Evolutionary conservation across 2,113 vertebrate species (phyloP).

Genomic region (Prionailurus bengalensis): DNA sequence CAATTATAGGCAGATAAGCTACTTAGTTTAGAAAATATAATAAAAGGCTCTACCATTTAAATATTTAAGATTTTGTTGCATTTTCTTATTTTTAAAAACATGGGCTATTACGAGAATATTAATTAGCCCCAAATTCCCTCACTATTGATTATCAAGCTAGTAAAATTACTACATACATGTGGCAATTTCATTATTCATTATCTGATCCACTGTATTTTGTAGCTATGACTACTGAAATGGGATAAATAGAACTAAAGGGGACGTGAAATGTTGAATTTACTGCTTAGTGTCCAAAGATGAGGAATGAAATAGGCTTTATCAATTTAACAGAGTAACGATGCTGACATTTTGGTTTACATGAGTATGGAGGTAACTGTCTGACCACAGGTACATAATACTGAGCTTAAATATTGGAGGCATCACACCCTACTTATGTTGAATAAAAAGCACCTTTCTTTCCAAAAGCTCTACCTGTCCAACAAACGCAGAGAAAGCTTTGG

Average conservation of each 20-base stretch:
- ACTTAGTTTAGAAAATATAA: conserved; percentile 32
- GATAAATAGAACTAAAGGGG: neutral
- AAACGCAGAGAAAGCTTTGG: conserved; percentile 99
- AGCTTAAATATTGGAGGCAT: conserved; percentile 84
- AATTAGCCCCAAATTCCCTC: neutral
- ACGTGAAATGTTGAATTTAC: neutral
- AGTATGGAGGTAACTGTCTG: conserved; percentile 75
- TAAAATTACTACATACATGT: neutral
- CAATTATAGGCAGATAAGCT: neutral
- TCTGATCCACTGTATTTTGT: neutral
- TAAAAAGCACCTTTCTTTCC: conserved; percentile 93
- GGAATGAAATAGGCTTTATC: conserved; percentile 26
- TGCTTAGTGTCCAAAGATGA: conserved; percentile 37
- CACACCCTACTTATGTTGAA: conserved; percentile 89
- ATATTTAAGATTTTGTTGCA: neutral
- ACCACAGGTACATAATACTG: conserved; percentile 81
- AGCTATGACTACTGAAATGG: conserved; percentile 16
- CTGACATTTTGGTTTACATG: conserved; percentile 64
- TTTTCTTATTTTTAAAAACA: conserved; percentile 32
- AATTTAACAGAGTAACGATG: neutral
- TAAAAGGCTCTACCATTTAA: conserved; percentile 25
- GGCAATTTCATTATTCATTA: conserved; percentile 34
- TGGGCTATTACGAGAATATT: neutral
- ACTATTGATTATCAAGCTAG: neutral
- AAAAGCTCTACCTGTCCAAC: conserved; percentile 98